phyloP scores from a whole-genome alignment of 2,888 invertebrate species.

The Physocephala rufipes region DNA sequence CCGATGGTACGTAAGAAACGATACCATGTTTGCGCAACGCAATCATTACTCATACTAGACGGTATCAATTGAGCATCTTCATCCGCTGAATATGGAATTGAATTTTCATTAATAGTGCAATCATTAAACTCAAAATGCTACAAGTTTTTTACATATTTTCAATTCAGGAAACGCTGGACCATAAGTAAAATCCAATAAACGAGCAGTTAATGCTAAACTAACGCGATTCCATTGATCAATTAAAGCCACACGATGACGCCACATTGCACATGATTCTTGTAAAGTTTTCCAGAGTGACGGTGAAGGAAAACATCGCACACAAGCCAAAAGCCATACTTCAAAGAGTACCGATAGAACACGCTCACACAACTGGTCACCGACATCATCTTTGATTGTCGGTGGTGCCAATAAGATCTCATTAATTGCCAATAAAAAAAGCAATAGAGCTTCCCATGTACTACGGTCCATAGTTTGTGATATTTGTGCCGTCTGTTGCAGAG shows the following conservation, averaged over 20 bases:
- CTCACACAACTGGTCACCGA: constrained; percentile 95
- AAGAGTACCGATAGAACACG: constrained; percentile 92
- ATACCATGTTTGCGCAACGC: constrained; percentile 96
- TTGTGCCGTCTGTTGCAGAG: constrained; percentile 82
- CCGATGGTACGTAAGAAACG: constrained; percentile 92
- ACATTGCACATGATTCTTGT: constrained; percentile 89
- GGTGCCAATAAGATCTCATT: constrained; percentile 92
- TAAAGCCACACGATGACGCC: constrained; percentile 93
- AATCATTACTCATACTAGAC: constrained; percentile 84
- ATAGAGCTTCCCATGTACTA: constrained; percentile 90
- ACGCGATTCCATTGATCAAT: constrained; percentile 96
- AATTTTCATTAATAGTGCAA: not conserved
- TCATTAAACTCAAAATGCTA: not conserved
- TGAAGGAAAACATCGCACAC: constrained; percentile 85
- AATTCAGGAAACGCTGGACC: constrained; percentile 84
- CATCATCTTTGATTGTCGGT: constrained; percentile 92
- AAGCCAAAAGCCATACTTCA: constrained; percentile 77
- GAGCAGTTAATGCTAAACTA: constrained; percentile 86
- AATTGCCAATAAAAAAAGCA: constrained; percentile 87
- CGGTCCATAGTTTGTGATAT: constrained; percentile 79
- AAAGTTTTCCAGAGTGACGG: constrained; percentile 96
- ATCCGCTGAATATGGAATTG: constrained; percentile 71
- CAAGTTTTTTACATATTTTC: constrained; percentile 75
- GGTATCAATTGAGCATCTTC: constrained; percentile 87
- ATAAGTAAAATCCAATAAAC: constrained; percentile 87